Evolutionary conservation across 2,113 vertebrate species (phyloP), one percentile per base, ranked within the genome.

Genomic region (Otis tarda): DNA sequence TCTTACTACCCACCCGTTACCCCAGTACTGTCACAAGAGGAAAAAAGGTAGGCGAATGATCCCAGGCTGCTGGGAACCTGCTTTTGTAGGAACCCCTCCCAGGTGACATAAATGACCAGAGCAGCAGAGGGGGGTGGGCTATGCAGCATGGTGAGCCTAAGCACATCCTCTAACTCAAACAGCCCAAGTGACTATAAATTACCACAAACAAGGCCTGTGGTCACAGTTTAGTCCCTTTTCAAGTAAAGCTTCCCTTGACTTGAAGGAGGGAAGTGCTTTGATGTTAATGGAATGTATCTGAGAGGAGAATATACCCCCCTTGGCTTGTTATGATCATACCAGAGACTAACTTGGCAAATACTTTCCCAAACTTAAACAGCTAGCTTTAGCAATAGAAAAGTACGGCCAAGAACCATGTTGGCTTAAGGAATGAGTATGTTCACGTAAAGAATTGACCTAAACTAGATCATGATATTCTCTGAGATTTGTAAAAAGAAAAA

Each of bases 371-470:
- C 52, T 89, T 56, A 64, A 77, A 65, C 52, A 81, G 76, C 14
- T 64, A 87, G 64, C 22, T 92, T 82, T 87, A 81, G 80, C 57
- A 93, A 65, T 50, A 88, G 45, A 68, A 76, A 93, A 74, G 50
- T 93, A 94, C 53, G 84, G 89, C 89, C 91, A 94, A 96, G 59
- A 95, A 59, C 67, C 63, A 67, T 9, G 10, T 9, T 90, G 65
- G 87, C 61, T 89, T 73, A 78, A 87, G 50, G 83, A 95, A 92
- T 61, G 1, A 74, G 74, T 73, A 56, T 65, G 74, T 92, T 94
- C 89, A 59, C 63, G 74, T 87, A 67, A 87, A 94, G 81, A 61
- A 87, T n/a, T 94, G 92, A 96, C 87, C 95, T 71, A 95, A 93
- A 87, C 77, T 86, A 79, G 53, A 91, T 79, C 77, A 43, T 50